phyloP scores from a whole-genome alignment of 35 echinoderm and acorn worm genomes.

The Eucidaris tribuloides region DNA sequence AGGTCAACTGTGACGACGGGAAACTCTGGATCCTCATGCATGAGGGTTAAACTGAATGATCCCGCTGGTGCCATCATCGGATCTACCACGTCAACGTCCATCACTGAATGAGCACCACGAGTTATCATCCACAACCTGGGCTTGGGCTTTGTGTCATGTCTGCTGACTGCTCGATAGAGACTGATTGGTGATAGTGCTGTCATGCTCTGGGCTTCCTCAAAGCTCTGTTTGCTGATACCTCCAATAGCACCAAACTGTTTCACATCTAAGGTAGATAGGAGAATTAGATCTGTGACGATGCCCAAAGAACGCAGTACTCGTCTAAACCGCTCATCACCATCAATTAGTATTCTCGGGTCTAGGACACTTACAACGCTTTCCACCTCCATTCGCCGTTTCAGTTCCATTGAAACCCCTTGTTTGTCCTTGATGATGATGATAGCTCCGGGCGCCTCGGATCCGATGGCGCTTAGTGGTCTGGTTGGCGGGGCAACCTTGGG shows the following conservation, averaged over 20 bases:
- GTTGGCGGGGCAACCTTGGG: conserved; percentile 29
- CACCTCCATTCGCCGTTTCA: conserved; percentile 80
- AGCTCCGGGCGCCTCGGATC: conserved; percentile 84
- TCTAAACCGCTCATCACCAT: conserved; percentile 83
- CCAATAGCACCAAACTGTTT: conserved; percentile 53
- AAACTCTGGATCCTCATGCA: conserved; percentile 97
- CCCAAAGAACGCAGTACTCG: conserved; percentile 86
- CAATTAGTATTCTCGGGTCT: conserved; percentile 81
- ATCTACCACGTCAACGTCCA: conserved; percentile 77
- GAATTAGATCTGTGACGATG: conserved; percentile 83
- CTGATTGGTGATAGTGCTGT: conserved; percentile 73
- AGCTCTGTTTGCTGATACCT: conserved; percentile 68
- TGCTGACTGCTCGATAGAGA: conserved; percentile 67
- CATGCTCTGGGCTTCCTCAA: conserved; percentile 71
- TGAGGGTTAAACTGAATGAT: conserved; percentile 77
- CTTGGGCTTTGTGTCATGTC: conserved; percentile 64
- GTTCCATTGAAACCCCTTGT: conserved; percentile 67
- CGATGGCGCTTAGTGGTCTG: conserved; percentile 78
- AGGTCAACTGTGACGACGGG: conserved; percentile 80
- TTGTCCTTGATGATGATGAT: conserved; percentile 94
- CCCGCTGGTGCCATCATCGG: conserved; percentile 75
- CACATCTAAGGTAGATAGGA: conserved; percentile 81
- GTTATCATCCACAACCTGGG: conserved; percentile 88
- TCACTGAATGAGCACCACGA: conserved; percentile 78
- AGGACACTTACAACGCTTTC: conserved; percentile 93